Evolutionary conservation across 1,140 invertebrate species (phyloP).

Genomic region (Trichonephila clavipes): DNA sequence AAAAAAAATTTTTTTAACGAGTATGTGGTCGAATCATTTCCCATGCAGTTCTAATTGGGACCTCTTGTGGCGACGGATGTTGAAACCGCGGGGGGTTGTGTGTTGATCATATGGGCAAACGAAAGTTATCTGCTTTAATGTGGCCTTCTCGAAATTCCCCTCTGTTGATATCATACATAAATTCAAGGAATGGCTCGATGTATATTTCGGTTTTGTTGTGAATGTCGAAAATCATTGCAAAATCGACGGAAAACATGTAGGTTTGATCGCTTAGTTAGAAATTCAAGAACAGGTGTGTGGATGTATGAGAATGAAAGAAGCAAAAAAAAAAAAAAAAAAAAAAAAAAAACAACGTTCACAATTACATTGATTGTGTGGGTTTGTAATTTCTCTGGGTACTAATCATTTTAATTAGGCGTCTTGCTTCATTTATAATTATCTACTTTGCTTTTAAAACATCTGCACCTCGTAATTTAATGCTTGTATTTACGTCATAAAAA

Average conservation of each 20-base stretch:
- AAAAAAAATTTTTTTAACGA: not conserved
- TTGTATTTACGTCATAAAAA: too few species aligned
- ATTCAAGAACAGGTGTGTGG: too few species aligned
- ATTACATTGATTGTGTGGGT: too few species aligned
- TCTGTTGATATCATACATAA: not conserved
- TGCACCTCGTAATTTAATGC: too few species aligned
- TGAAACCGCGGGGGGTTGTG: not conserved
- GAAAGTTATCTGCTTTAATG: not conserved
- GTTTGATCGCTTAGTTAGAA: not conserved
- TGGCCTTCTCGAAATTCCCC: not conserved
- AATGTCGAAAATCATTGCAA: not conserved
- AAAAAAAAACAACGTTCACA: too few species aligned
- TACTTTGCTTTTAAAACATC: too few species aligned
- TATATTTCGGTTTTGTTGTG: not conserved
- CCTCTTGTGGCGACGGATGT: slow-evolving; percentile 36
- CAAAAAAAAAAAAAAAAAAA: too few species aligned
- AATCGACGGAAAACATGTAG: not conserved
- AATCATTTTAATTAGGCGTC: too few species aligned
- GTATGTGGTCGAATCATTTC: not conserved
- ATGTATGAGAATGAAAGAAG: too few species aligned
- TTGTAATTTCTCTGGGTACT: too few species aligned
- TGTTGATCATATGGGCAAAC: not conserved
- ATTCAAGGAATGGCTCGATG: not conserved
- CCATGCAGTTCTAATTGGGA: slow-evolving; percentile 27
- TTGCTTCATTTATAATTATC: not conserved